These are phyloP conservation scores for Lepas anatifera DNA, from an alignment of 2,888 invertebrate species.

Conservation along the genomic window DNA sequence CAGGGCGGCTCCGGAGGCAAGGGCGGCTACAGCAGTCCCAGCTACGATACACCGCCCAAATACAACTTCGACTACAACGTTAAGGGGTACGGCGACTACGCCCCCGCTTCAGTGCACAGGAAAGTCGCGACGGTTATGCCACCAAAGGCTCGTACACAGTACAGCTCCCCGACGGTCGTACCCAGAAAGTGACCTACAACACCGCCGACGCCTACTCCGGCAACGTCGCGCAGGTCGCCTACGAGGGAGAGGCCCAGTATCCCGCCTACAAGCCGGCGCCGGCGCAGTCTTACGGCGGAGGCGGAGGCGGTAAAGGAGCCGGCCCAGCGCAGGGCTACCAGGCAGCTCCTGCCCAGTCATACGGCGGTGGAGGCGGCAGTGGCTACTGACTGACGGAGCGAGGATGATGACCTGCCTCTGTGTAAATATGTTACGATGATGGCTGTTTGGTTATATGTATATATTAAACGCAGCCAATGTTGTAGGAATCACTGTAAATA, in stretches of 20 bases:
- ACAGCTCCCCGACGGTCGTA: not conserved
- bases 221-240: not conserved
- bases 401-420: no score
- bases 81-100: slow-evolving; percentile 2
- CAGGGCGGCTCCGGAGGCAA: no score
- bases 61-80: not conserved
- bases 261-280: not conserved
- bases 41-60: not conserved
- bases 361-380: no score
- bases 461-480: no score
- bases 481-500: no score
- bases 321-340: no score
- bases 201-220: not conserved
- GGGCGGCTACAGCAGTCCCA: not conserved
- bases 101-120: not conserved
- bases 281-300: no score
- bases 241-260: not conserved
- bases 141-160: not conserved
- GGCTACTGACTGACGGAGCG: no score
- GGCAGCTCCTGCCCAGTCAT: no score
- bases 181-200: not conserved
- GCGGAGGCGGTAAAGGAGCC: no score
- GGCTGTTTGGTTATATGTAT: no score
- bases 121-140: not conserved
- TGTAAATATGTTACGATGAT: no score